A percentile compares a stretch with the other conserved stretches of the same genome.
Conservation (phyloP, 2,888 invertebrate genomes). For the Nudaria mundana region DNA sequence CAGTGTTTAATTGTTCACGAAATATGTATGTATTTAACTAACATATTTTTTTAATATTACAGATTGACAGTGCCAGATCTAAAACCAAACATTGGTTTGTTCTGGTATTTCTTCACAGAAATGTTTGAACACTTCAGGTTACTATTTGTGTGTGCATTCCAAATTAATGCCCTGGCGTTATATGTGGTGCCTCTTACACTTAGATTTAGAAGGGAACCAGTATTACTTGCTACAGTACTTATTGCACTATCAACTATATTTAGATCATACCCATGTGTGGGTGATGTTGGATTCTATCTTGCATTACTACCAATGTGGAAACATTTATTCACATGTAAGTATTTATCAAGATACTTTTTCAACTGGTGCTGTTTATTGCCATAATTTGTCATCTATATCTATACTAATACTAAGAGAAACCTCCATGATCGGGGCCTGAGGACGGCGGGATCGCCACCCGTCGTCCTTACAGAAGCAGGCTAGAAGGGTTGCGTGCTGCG, state of each 20-base stretch:
- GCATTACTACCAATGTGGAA: constrained; percentile 95
- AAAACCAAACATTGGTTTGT: constrained; percentile 97
- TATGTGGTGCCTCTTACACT: constrained; percentile 94
- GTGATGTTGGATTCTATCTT: constrained; percentile 96
- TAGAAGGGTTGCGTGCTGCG: no score
- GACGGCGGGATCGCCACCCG: no score
- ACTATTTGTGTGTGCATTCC: constrained; percentile 97
- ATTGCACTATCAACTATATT: constrained; percentile 94
- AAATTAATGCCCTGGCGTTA: constrained; percentile 95
- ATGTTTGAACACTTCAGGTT: constrained; percentile 99
- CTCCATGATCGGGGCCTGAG: no score
- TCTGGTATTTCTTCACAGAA: constrained; percentile 99
- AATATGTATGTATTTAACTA: no score
- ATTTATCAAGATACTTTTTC: constrained; percentile 7
- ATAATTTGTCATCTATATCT: neutral
- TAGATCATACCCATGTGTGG: constrained; percentile 97
- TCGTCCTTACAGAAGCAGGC: no score
- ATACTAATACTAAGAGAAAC: no score
- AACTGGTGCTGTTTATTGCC: neutral
- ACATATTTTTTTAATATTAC: constrained; percentile 43
- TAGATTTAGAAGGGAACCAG: constrained; percentile 89
- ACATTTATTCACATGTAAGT: constrained; percentile 92
- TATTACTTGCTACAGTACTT: constrained; percentile 89
- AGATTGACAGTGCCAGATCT: constrained; percentile 95
- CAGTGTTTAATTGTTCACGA: no score